Percentiles rank a stretch among this genome's conserved stretches.
phyloP scores from a whole-genome alignment of 1,140 invertebrate genomes.

The Tetramorium alpestre region DNA sequence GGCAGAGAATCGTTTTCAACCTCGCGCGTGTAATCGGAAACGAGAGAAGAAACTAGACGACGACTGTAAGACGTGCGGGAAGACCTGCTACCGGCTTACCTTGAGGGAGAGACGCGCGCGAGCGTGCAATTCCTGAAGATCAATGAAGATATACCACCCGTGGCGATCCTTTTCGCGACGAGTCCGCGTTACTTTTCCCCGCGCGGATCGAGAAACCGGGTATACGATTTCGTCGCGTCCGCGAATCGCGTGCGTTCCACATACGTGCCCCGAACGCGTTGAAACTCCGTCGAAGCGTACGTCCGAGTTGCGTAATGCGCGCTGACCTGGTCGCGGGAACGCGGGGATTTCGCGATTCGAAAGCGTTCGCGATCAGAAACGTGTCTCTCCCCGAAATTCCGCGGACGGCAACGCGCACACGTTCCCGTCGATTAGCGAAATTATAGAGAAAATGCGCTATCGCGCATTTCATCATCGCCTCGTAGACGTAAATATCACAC shows the following conservation, averaged over 20 bases:
- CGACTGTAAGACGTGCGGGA: constrained; percentile 44
- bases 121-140: neutral
- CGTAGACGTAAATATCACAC: neutral
- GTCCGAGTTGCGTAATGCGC: neutral
- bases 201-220: neutral
- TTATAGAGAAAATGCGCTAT: neutral
- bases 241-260: neutral
- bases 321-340: neutral
- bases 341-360: neutral
- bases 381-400: neutral
- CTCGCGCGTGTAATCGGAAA: constrained; percentile 67
- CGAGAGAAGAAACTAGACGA: constrained; percentile 63
- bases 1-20: constrained; percentile 62
- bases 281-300: neutral
- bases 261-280: neutral
- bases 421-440: constrained; percentile 25
- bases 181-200: neutral
- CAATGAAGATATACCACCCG: constrained; percentile 31
- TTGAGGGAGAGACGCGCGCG: constrained; percentile 46
- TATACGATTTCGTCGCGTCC: neutral
- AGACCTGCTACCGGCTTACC: constrained; percentile 56
- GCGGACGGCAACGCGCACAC: neutral
- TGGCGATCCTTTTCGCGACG: neutral
- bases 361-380: constrained; percentile 3
- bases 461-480: constrained; percentile 2